Evolutionary conservation across 2,113 vertebrate species (phyloP).

Genomic region (Lophotis ruficrista): DNA sequence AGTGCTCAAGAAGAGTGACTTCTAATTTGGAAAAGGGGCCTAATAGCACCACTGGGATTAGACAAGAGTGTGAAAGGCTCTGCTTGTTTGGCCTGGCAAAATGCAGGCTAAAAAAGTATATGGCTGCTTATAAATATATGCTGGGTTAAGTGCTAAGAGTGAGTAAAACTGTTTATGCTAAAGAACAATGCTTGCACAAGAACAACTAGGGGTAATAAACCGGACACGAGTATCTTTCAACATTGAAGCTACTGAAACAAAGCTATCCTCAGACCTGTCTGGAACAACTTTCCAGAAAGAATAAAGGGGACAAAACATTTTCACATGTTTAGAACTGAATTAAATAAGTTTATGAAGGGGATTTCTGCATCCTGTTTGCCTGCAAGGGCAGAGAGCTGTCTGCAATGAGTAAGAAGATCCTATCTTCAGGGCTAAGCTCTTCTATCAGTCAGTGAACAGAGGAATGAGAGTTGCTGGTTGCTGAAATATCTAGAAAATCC

Average conservation of each 20-base stretch:
- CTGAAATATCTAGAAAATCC: conserved; percentile 6
- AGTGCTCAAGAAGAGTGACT: not conserved
- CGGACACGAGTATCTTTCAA: not conserved
- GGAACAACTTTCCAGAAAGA: not conserved
- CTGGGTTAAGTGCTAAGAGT: not conserved
- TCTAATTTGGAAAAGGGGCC: not conserved
- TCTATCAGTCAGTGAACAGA: not conserved
- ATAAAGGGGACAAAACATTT: not conserved
- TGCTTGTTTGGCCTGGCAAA: not conserved
- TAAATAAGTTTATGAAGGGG: not conserved
- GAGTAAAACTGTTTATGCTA: not conserved
- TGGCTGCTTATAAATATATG: not conserved
- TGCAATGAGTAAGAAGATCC: not conserved
- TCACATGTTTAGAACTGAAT: not conserved
- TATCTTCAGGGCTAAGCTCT: not conserved
- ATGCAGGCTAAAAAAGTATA: not conserved
- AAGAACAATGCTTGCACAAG: not conserved
- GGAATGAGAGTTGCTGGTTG: not conserved
- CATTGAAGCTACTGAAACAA: not conserved
- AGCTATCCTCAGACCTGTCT: not conserved
- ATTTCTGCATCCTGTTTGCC: not conserved
- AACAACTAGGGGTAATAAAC: not conserved
- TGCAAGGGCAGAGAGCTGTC: not conserved
- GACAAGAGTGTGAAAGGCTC: not conserved
- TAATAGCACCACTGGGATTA: not conserved